Conservation (phyloP, 2,888 invertebrate species). For the Melikaiella ostensackeni region DNA sequence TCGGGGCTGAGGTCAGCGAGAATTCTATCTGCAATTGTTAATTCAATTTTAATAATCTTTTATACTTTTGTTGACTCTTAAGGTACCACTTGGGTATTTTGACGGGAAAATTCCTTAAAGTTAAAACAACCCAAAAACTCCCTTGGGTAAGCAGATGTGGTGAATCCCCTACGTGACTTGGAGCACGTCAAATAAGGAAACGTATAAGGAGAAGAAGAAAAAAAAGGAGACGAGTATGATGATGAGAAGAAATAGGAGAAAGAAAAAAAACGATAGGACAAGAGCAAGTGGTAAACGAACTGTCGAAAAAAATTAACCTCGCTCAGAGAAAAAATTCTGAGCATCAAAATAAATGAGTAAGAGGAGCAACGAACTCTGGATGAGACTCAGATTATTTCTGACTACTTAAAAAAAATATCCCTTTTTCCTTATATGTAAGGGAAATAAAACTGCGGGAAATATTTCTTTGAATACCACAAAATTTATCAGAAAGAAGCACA, state of each 20-base stretch:
- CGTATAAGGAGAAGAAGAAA: neutral
- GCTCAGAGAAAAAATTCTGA: neutral
- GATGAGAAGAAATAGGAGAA: neutral
- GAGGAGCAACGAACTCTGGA: neutral
- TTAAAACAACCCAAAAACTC: neutral
- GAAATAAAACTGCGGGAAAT: no score
- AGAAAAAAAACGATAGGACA: neutral
- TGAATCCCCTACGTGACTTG: neutral
- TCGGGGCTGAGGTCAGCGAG: neutral
- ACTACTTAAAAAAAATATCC: neutral
- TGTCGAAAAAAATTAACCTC: neutral
- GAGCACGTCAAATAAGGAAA: neutral
- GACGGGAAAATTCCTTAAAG: neutral
- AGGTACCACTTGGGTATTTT: neutral
- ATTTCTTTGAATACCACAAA: no score
- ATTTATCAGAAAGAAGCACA: no score
- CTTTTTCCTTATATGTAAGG: no score
- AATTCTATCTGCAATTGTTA: neutral
- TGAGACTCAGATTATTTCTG: neutral
- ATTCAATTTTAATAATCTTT: neutral
- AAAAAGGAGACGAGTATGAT: neutral
- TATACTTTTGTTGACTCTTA: neutral
- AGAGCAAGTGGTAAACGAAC: neutral
- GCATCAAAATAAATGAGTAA: neutral
- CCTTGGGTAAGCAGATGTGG: neutral